These are phyloP conservation scores for Steinernema hermaphroditum DNA, from an alignment of 2,888 invertebrate genomes.

Conservation along the genomic window DNA sequence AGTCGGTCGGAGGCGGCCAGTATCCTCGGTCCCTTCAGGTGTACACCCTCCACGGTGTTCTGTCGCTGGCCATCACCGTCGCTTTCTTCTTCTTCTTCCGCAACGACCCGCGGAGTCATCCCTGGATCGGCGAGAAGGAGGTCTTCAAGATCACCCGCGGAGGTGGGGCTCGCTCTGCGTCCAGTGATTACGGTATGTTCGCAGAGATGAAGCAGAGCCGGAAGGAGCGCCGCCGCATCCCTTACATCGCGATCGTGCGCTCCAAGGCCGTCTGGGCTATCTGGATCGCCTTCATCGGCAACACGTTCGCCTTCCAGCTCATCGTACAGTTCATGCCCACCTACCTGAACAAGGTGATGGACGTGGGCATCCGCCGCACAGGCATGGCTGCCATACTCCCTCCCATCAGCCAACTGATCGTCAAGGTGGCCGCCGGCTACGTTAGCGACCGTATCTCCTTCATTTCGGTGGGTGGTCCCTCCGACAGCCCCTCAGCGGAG, in stretches of 20 bases:
- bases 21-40: slow-evolving; percentile 44
- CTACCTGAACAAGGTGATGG: slow-evolving; percentile 51
- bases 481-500: background rate
- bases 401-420: slow-evolving; percentile 45
- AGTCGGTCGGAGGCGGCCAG: background rate
- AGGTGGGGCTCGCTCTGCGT: slow-evolving; percentile 20
- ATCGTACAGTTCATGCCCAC: slow-evolving; percentile 56
- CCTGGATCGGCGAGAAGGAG: slow-evolving; percentile 40
- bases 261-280: slow-evolving; percentile 47
- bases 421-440: slow-evolving; percentile 48
- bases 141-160: slow-evolving; percentile 41
- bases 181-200: background rate
- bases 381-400: slow-evolving; percentile 50
- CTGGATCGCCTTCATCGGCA: slow-evolving; percentile 54
- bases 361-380: slow-evolving; percentile 45
- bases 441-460: slow-evolving; percentile 45
- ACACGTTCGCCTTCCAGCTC: slow-evolving; percentile 52
- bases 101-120: slow-evolving; percentile 46
- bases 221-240: slow-evolving; percentile 35
- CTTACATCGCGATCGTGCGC: slow-evolving; percentile 41
- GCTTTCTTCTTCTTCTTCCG: slow-evolving; percentile 46
- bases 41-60: slow-evolving; percentile 43
- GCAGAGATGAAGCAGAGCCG: background rate
- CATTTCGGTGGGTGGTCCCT: slow-evolving; percentile 36
- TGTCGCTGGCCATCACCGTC: slow-evolving; percentile 37